phyloP scores from a whole-genome alignment of 1,140 invertebrate genomes.

The Heterodera schachtii region DNA sequence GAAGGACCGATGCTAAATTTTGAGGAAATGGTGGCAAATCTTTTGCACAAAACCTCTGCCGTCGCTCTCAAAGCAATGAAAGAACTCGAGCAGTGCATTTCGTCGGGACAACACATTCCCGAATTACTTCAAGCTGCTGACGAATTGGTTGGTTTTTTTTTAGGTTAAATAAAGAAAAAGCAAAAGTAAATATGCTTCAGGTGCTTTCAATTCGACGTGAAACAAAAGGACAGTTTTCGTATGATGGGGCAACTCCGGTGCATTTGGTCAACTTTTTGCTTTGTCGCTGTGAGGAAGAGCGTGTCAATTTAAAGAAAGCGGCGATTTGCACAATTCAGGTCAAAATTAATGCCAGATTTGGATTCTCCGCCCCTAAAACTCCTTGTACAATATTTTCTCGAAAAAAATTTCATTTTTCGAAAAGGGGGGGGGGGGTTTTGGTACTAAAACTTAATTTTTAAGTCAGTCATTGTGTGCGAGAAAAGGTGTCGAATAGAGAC shows the following conservation, averaged over 20 bases:
- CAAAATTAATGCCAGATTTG: too few species aligned
- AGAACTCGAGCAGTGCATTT: constrained; percentile 5
- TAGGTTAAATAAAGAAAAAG: not conserved
- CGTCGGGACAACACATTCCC: not conserved
- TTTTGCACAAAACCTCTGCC: constrained; percentile 17
- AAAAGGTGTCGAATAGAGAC: too few species aligned
- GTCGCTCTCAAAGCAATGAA: constrained; percentile 11
- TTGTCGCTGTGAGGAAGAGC: constrained; percentile 21
- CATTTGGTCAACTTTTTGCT: constrained; percentile 27
- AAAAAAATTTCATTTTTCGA: too few species aligned
- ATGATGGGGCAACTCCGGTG: not conserved
- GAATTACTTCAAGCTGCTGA: constrained; percentile 21
- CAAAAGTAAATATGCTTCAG: not conserved
- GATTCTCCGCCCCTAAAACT: too few species aligned
- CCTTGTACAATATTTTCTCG: too few species aligned
- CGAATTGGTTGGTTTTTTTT: not conserved
- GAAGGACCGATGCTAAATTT: not conserved
- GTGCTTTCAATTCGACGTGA: constrained; percentile 4
- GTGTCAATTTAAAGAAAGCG: constrained; percentile 25
- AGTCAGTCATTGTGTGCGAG: too few species aligned
- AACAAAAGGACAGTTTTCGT: not conserved
- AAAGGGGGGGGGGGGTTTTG: too few species aligned
- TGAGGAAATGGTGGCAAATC: constrained; percentile 17
- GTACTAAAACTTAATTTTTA: too few species aligned
- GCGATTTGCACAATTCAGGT: constrained; percentile 32